Evolutionary conservation across 2,113 vertebrate species (phyloP).

Genomic region (Callocephalon fimbriatum): DNA sequence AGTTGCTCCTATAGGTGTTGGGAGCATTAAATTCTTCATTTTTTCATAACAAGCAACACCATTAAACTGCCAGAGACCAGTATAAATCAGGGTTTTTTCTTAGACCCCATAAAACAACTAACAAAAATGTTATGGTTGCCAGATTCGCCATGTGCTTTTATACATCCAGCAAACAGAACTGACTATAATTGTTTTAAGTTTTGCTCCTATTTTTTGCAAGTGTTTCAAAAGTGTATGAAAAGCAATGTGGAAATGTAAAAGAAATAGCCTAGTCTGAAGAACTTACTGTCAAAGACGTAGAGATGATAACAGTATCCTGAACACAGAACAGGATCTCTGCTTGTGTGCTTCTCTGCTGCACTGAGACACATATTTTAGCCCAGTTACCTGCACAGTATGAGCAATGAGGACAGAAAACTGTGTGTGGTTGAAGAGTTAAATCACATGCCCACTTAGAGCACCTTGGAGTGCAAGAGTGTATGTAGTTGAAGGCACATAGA

Average conservation of each 20-base stretch:
- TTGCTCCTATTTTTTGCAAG: background rate
- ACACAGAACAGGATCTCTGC: background rate
- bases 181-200: background rate
- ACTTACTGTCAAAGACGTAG: background rate
- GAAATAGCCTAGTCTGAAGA: background rate
- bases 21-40: constrained; percentile 13
- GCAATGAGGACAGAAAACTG: background rate
- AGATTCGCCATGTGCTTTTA: background rate
- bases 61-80: constrained; percentile 53
- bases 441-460: background rate
- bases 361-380: background rate
- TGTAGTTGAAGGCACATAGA: background rate
- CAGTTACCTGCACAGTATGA: background rate
- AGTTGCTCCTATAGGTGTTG: constrained; percentile 40
- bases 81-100: constrained; percentile 24
- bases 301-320: background rate
- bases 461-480: background rate
- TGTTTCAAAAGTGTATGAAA: background rate
- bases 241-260: background rate
- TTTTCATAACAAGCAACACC: constrained; percentile 33
- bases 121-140: background rate
- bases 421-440: background rate
- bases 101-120: background rate
- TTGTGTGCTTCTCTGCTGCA: background rate
- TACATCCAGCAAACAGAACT: background rate